phyloP scores from a whole-genome alignment of 2,888 invertebrate species.

The Thyatira batis region DNA sequence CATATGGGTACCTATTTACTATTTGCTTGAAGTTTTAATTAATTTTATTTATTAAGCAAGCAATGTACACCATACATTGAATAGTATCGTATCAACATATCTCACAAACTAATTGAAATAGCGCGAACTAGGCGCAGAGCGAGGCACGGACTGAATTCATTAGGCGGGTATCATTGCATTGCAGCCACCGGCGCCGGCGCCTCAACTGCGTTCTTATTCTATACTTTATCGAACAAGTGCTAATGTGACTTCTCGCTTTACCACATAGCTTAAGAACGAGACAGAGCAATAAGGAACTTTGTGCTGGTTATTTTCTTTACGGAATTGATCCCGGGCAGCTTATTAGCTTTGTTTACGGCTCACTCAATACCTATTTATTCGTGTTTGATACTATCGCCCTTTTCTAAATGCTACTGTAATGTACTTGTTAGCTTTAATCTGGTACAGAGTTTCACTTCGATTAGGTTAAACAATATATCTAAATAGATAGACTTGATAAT shows the following conservation, averaged over 20 bases:
- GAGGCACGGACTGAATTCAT: slow-evolving; percentile 30
- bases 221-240: too few relatives aligned
- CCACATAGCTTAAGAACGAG: too few relatives aligned
- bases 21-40: too few relatives aligned
- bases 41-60: too few relatives aligned
- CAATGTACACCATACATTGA: not conserved
- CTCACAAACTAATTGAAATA: slow-evolving; percentile 33
- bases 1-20: too few relatives aligned
- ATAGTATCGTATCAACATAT: slow-evolving; percentile 7
- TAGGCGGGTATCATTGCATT: slow-evolving; percentile 26
- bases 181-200: slow-evolving; percentile 4
- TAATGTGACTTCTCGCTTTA: too few relatives aligned
- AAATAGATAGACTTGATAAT: too few relatives aligned
- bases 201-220: too few relatives aligned
- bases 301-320: too few relatives aligned
- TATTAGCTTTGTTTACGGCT: slow-evolving; percentile 30
- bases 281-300: too few relatives aligned
- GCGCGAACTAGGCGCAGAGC: slow-evolving; percentile 23
- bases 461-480: too few relatives aligned
- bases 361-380: slow-evolving; percentile 12
- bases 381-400: slow-evolving; percentile 6
- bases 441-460: not conserved
- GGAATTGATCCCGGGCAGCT: too few relatives aligned
- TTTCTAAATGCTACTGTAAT: slow-evolving; percentile 19
- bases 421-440: not conserved